These are phyloP conservation scores for Stenchaetothrips biformis DNA, from an alignment of 2,888 invertebrate genomes.

Conservation along the genomic window DNA sequence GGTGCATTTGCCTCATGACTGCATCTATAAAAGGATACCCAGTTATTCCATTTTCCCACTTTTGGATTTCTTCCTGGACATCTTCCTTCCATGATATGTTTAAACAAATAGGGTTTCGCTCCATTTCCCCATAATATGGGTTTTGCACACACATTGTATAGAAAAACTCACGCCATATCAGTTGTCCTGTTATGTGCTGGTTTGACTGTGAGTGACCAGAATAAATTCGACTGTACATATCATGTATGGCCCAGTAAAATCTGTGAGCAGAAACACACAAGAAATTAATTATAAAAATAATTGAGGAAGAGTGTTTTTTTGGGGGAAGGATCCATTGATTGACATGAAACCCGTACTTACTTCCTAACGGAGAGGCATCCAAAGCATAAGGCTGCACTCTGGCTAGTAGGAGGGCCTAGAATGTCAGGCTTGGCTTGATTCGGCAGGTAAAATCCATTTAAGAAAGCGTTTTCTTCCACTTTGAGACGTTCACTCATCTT, in stretches of 20 bases:
- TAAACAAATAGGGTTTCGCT: constrained; percentile 64
- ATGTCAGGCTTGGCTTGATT: constrained; percentile 66
- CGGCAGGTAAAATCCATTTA: constrained; percentile 58
- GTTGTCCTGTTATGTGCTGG: constrained; percentile 55
- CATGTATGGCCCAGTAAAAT: constrained; percentile 66
- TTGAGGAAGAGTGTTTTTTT: constrained; percentile 25
- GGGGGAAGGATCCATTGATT: background rate
- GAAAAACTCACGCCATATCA: constrained; percentile 73
- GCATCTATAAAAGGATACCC: constrained; percentile 72
- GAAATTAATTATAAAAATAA: background rate
- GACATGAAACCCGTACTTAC: constrained; percentile 44
- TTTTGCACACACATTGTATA: constrained; percentile 74
- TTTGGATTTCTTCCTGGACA: constrained; percentile 38
- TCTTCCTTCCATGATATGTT: constrained; percentile 59
- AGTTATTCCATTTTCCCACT: constrained; percentile 59
- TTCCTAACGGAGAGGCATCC: constrained; percentile 66
- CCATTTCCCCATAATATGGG: constrained; percentile 62
- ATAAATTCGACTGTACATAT: constrained; percentile 57
- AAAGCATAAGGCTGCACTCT: constrained; percentile 66
- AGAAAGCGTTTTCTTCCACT: constrained; percentile 46
- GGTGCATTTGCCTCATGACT: constrained; percentile 61
- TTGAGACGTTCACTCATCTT: constrained; percentile 55
- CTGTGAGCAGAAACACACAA: constrained; percentile 42
- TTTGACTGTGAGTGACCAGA: constrained; percentile 47
- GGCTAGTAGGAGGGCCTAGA: constrained; percentile 60